Evolutionary conservation across 2,113 vertebrate genomes (phyloP).

Genomic region (Ageneiosus marmoratus): DNA sequence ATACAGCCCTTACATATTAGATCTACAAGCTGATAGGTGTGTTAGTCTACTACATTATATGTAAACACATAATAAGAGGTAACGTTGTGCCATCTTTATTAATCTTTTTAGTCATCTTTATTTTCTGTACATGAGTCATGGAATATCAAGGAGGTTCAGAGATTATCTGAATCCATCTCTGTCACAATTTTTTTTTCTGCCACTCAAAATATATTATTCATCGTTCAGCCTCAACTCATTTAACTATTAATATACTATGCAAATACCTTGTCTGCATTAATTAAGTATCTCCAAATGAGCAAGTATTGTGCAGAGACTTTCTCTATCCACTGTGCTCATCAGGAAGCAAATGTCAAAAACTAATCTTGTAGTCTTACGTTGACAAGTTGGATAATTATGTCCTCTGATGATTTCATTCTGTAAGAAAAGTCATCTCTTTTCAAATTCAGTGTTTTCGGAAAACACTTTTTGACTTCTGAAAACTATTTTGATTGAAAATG

Average conservation of each 20-base stretch:
- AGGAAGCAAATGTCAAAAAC: conserved; percentile 18
- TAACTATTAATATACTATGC: neutral
- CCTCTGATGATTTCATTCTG: neutral
- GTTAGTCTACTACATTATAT: conserved; percentile 59
- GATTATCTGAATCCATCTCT: neutral
- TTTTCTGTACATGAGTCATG: conserved; percentile 50
- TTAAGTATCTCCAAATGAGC: neutral
- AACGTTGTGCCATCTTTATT: conserved; percentile 65
- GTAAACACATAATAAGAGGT: conserved; percentile 61
- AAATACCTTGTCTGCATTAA: neutral
- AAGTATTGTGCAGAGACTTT: neutral
- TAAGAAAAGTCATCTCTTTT: neutral
- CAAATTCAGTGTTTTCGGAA: neutral
- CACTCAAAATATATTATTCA: neutral
- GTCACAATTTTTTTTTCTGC: neutral
- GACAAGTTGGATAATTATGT: conserved; percentile 5
- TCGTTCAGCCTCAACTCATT: neutral
- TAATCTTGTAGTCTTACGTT: neutral
- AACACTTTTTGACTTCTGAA: neutral
- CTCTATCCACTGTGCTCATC: neutral
- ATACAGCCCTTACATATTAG: neutral
- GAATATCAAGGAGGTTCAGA: neutral
- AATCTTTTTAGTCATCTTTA: conserved; percentile 65
- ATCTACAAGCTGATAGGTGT: conserved; percentile 55
- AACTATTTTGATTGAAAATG: conserved; percentile 10